phyloP scores from a whole-genome alignment of 2,888 invertebrate species.

The Spialia ferax region DNA sequence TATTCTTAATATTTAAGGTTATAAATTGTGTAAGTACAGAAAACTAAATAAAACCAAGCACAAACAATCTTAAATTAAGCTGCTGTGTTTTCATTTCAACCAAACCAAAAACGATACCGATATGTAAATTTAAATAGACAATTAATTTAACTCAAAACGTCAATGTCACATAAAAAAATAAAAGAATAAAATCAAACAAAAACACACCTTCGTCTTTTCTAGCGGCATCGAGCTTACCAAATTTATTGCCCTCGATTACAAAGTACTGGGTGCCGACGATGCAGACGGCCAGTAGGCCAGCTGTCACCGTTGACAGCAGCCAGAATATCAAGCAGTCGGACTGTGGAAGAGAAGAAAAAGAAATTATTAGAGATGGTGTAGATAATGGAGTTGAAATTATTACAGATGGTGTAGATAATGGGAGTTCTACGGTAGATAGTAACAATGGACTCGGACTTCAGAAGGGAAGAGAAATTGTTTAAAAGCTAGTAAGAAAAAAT shows the following conservation, averaged over 20 bases:
- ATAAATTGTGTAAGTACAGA: too few species aligned
- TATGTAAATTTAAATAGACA: background rate
- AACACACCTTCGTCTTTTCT: conserved; percentile 83
- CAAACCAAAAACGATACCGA: too few species aligned
- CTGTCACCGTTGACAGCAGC: conserved; percentile 89
- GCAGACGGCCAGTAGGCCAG: conserved; percentile 88
- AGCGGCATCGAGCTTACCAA: conserved; percentile 83
- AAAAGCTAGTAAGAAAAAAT: too few species aligned
- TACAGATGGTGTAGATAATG: too few species aligned
- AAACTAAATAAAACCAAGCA: too few species aligned
- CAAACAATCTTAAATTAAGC: background rate
- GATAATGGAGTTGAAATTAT: too few species aligned
- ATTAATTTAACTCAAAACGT: background rate
- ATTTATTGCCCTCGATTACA: conserved; percentile 88
- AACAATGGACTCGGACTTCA: too few species aligned
- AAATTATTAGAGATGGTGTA: too few species aligned
- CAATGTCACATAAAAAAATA: conserved; percentile 36
- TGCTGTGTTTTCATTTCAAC: conserved; percentile 27
- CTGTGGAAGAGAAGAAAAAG: conserved; percentile 65
- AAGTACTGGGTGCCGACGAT: conserved; percentile 89
- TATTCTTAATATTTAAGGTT: too few species aligned
- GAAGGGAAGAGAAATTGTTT: too few species aligned
- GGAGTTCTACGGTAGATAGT: too few species aligned
- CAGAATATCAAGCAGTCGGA: conserved; percentile 89
- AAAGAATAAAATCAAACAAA: conserved; percentile 57